Percentiles rank a stretch among this genome's conserved stretches.
These are phyloP conservation scores for Salarias fasciatus DNA, from an alignment of 2,797 vertebrate genomes.

Conservation along the genomic window DNA sequence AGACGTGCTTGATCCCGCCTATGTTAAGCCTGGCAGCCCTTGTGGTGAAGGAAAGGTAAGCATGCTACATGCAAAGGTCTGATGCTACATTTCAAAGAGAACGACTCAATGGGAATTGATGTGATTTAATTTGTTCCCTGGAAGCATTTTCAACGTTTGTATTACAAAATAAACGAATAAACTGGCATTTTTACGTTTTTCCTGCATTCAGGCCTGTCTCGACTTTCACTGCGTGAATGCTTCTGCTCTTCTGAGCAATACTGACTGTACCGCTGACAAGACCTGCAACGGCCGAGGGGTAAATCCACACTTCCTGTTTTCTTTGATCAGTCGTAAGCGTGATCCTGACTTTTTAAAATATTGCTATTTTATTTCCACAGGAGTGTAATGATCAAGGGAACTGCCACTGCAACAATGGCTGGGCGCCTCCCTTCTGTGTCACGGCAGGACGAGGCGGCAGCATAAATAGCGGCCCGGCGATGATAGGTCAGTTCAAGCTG, in stretches of 20 bases:
- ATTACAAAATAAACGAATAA: neutral
- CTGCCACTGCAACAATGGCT: constrained; percentile 81
- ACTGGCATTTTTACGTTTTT: too few species aligned
- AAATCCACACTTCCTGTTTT: constrained; percentile 47
- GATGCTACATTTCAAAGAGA: neutral
- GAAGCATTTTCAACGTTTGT: neutral
- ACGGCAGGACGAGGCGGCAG: constrained; percentile 80
- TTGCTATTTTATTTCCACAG: too few species aligned
- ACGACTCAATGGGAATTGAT: neutral
- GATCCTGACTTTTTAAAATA: too few species aligned
- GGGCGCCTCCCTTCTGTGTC: constrained; percentile 73
- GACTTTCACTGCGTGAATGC: constrained; percentile 85
- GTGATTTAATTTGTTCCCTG: neutral
- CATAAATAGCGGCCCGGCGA: constrained; percentile 80
- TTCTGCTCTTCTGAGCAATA: constrained; percentile 75
- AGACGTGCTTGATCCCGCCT: constrained; percentile 88
- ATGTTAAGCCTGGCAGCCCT: constrained; percentile 86
- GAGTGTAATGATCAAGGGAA: constrained; percentile 77
- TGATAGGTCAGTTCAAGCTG: constrained; percentile 72
- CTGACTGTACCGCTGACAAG: constrained; percentile 78
- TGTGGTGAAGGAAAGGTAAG: constrained; percentile 86
- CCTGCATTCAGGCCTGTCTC: constrained; percentile 81
- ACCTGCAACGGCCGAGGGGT: constrained; percentile 86
- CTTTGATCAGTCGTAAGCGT: neutral
- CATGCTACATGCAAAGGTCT: too few species aligned